Conservation (phyloP, 2,888 invertebrate genomes). For the Chloroclysta siterata region DNA sequence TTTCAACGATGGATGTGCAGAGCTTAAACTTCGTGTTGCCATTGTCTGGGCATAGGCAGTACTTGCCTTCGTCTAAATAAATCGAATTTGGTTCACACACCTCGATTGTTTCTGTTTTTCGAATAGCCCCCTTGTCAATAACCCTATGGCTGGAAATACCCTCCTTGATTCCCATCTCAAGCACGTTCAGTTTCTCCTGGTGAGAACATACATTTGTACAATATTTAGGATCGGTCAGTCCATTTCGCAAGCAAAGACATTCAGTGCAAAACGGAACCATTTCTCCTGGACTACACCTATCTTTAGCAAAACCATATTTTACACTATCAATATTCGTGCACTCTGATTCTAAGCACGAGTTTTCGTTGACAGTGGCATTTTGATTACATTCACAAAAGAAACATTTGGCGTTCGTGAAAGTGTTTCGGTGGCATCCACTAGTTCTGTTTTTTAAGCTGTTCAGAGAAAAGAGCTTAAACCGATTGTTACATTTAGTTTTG, state of each 20-base stretch:
- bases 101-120: constrained; percentile 43
- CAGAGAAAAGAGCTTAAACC: constrained; percentile 41
- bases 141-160: constrained; percentile 44
- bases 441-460: constrained; percentile 45
- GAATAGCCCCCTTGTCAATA: constrained; percentile 53
- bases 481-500: constrained; percentile 49
- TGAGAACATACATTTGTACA: constrained; percentile 66
- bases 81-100: constrained; percentile 62
- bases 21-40: constrained; percentile 56
- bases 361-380: constrained; percentile 59
- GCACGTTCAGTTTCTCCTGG: constrained; percentile 60
- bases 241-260: constrained; percentile 66
- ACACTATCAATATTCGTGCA: constrained; percentile 56
- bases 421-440: constrained; percentile 56
- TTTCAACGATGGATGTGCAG: constrained; percentile 53
- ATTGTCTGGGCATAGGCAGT: constrained; percentile 67
- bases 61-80: constrained; percentile 59
- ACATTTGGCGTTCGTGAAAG: constrained; percentile 64
- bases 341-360: constrained; percentile 62
- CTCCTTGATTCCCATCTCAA: constrained; percentile 60
- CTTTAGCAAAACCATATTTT: constrained; percentile 48
- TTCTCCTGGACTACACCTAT: constrained; percentile 64
- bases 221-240: constrained; percentile 55
- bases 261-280: constrained; percentile 67
- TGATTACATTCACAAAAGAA: constrained; percentile 68